Evolutionary conservation across 2,113 vertebrate genomes (phyloP).

Genomic region (Tapirus terrestris): DNA sequence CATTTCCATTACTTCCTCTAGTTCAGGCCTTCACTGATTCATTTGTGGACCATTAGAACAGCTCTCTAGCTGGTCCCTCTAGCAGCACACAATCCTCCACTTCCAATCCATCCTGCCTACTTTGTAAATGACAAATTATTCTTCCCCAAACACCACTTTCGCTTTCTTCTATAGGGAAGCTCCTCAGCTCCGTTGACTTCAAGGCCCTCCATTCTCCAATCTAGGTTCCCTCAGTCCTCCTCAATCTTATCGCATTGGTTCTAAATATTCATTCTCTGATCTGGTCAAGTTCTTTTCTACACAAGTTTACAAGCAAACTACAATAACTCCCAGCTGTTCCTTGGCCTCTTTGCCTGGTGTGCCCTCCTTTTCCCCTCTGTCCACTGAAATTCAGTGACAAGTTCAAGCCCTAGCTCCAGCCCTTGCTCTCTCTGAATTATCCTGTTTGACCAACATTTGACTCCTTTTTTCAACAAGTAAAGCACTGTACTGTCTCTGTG

Average conservation of each 20-base stretch:
- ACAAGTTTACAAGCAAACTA: not conserved
- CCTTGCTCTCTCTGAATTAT: conserved; percentile 23
- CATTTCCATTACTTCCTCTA: not conserved
- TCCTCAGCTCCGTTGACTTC: not conserved
- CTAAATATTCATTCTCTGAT: not conserved
- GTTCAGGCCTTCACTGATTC: not conserved
- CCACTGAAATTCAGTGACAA: not conserved
- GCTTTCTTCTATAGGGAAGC: not conserved
- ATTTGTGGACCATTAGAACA: not conserved
- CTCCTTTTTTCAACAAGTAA: not conserved
- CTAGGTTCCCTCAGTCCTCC: not conserved
- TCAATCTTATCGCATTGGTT: not conserved
- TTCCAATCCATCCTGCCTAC: not conserved
- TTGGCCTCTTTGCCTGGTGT: not conserved
- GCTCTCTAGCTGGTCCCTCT: not conserved
- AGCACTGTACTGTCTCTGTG: not conserved
- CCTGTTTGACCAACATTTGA: not conserved
- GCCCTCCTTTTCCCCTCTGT: not conserved
- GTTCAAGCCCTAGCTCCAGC: not conserved
- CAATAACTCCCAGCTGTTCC: not conserved
- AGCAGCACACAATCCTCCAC: not conserved
- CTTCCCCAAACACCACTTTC: not conserved
- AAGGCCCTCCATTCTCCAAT: not conserved
- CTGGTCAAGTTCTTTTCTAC: not conserved
- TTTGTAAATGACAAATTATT: not conserved